phyloP scores from a whole-genome alignment of 2,888 invertebrate genomes.

The Syrista parreyssii region DNA sequence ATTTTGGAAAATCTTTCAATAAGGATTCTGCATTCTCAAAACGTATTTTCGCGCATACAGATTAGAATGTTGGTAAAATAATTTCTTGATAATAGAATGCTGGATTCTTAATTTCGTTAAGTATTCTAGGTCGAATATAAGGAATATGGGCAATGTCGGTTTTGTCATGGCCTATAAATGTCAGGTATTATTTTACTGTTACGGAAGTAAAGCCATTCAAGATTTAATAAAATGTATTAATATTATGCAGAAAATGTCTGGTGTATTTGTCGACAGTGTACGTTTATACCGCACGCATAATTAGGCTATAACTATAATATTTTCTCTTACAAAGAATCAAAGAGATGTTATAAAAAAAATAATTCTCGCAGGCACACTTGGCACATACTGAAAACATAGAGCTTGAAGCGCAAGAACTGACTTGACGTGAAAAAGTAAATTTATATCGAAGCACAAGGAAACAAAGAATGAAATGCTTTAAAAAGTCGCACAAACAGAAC shows the following conservation, averaged over 20 bases:
- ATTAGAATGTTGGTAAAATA: not conserved
- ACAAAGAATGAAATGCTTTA: not conserved
- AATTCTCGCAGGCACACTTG: not conserved
- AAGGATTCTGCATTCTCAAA: not conserved
- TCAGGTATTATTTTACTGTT: not conserved
- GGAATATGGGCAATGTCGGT: not conserved
- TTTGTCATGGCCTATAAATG: too few species aligned
- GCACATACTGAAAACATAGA: not conserved
- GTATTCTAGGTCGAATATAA: not conserved
- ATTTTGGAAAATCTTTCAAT: not conserved
- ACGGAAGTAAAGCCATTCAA: not conserved
- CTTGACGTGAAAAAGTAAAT: not conserved
- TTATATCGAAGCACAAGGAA: not conserved
- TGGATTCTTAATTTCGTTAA: not conserved
- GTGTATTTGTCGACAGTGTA: not conserved
- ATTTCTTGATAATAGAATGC: not conserved
- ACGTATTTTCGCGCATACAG: not conserved
- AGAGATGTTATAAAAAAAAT: not conserved
- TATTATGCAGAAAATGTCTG: not conserved
- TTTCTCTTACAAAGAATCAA: not conserved
- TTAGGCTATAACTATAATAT: not conserved
- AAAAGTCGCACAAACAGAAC: not conserved
- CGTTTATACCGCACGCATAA: not conserved
- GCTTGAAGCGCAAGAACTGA: not conserved
- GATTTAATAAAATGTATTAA: not conserved